phyloP scores from a whole-genome alignment of 2,797 vertebrate species.

The Thunnus albacares region DNA sequence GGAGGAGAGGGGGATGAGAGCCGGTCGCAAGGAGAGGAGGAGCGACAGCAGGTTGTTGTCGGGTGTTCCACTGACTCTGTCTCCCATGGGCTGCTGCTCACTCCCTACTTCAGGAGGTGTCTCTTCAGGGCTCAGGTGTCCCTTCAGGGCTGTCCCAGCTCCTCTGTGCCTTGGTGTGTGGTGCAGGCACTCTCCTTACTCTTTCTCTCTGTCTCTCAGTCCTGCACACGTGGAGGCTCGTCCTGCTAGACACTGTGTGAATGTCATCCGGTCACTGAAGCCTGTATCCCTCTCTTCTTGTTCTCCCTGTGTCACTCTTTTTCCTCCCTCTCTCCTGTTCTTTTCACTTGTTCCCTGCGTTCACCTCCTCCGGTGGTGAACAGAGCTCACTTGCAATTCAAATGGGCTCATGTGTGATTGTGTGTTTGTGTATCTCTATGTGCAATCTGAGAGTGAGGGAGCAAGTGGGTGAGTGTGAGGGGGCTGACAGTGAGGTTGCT shows the following conservation, averaged over 20 bases:
- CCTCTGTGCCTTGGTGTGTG: conserved; percentile 27
- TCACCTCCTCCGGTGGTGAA: conserved; percentile 64
- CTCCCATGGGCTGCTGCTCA: conserved; percentile 63
- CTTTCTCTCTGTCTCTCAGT: conserved; percentile 43
- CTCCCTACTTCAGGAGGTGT: conserved; percentile 66
- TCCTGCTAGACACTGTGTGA: conserved; percentile 66
- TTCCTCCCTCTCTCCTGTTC: conserved; percentile 11
- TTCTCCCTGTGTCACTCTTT: neutral
- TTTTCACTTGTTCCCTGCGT: conserved; percentile 56
- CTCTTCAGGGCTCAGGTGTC: conserved; percentile 69
- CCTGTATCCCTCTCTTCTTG: conserved; percentile 11
- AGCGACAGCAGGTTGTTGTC: conserved; percentile 82
- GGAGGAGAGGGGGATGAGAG: conserved; percentile 70
- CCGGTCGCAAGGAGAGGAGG: conserved; percentile 74
- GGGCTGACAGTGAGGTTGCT: conserved; percentile 70
- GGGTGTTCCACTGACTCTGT: conserved; percentile 74
- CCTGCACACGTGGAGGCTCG: conserved; percentile 69
- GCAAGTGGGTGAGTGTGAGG: conserved; percentile 70
- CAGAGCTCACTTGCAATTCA: conserved; percentile 76
- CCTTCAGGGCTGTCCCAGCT: conserved; percentile 64
- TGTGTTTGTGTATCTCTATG: conserved; percentile 65
- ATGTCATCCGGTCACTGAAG: conserved; percentile 70
- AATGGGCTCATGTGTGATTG: conserved; percentile 73
- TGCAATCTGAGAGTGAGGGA: conserved; percentile 74
- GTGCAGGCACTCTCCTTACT: conserved; percentile 37